Percentiles rank a stretch among this genome's conserved stretches.
These are phyloP conservation scores for Cydia splendana DNA, from an alignment of 1,140 invertebrate genomes.

Conservation along the genomic window DNA sequence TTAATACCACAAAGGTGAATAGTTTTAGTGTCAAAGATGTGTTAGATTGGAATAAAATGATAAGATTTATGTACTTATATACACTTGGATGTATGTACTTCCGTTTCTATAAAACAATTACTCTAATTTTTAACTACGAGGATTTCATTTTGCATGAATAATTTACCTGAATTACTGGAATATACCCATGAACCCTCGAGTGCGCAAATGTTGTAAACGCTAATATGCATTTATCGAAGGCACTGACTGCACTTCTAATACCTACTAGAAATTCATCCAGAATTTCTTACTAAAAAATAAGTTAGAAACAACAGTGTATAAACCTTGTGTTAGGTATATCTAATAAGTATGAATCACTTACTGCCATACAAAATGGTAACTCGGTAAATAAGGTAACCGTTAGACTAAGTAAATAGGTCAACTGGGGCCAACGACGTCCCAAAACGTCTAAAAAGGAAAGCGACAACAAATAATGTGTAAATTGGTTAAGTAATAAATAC, in stretches of 20 bases:
- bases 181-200: too few relatives aligned
- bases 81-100: too few relatives aligned
- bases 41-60: neutral
- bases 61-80: too few relatives aligned
- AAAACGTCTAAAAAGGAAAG: conserved; percentile 28
- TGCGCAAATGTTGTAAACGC: too few relatives aligned
- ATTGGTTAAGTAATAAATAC: conserved; percentile 26
- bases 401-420: conserved; percentile 15
- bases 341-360: neutral
- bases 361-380: neutral
- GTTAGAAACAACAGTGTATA: neutral
- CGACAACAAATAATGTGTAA: conserved; percentile 17
- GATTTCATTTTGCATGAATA: too few relatives aligned
- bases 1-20: neutral
- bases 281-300: neutral
- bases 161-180: too few relatives aligned
- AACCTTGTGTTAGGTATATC: neutral
- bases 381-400: neutral
- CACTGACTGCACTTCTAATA: too few relatives aligned
- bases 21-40: neutral
- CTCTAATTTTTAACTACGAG: too few relatives aligned
- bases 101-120: too few relatives aligned
- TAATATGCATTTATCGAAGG: too few relatives aligned
- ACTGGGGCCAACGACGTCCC: conserved; percentile 9
- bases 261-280: too few relatives aligned